A percentile compares a stretch with the other conserved stretches of the same genome.
Conservation (phyloP, 2,113 vertebrate genomes). For the Pachycephala philippinensis region DNA sequence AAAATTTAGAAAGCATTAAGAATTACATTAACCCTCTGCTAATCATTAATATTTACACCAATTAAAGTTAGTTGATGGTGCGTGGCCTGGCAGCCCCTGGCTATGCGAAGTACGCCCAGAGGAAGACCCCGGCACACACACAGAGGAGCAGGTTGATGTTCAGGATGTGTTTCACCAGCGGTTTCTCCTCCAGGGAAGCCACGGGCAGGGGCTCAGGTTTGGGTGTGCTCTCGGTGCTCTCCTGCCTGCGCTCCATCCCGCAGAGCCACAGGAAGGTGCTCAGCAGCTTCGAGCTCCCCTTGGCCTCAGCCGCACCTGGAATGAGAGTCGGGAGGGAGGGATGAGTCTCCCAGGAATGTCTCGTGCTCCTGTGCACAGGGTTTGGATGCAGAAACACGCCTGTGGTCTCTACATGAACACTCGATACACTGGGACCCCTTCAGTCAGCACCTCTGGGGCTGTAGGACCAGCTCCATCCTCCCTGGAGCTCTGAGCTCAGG, state of each 20-base stretch:
- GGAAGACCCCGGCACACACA: constrained; percentile 76
- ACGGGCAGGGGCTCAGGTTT: background rate
- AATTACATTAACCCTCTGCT: background rate
- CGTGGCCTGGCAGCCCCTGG: rapidly evolving
- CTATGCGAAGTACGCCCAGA: constrained; percentile 91
- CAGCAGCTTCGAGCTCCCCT: constrained; percentile 67
- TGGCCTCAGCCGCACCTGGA: background rate
- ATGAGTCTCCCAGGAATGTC: background rate
- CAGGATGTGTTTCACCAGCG: constrained; percentile 68
- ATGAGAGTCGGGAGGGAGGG: background rate
- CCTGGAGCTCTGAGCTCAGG: background rate
- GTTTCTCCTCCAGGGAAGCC: constrained; percentile 75
- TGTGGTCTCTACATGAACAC: rapidly evolving
- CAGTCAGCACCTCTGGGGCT: rapidly evolving
- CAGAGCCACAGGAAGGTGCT: constrained; percentile 86
- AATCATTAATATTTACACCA: constrained; percentile 33
- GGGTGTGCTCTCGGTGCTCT: rapidly evolving
- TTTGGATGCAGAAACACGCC: background rate
- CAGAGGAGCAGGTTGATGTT: constrained; percentile 85
- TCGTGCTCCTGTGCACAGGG: background rate
- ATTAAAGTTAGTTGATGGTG: background rate
- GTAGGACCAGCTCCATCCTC: background rate
- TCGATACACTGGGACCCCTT: background rate
- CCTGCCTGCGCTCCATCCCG: constrained; percentile 77
- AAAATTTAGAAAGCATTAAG: constrained; percentile 5